Conservation (phyloP, 2,888 invertebrate genomes). For the Macrophya alboannulata region DNA sequence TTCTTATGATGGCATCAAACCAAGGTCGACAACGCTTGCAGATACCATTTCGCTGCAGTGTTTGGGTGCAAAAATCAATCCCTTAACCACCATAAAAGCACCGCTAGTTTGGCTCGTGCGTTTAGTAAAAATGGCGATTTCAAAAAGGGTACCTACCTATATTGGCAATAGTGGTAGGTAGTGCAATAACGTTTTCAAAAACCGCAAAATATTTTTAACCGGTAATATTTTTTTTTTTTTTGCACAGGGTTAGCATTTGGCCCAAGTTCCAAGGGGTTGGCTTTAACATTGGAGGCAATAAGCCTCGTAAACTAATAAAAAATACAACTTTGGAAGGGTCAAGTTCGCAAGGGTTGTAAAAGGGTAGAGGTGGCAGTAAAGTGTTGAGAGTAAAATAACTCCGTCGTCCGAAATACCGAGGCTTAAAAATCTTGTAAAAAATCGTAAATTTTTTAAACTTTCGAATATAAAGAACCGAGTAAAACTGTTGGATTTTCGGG, state of each 20-base stretch:
- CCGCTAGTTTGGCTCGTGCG: slow-evolving; percentile 72
- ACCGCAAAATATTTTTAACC: slow-evolving; percentile 72
- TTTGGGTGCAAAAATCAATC: background rate
- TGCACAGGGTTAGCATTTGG: slow-evolving; percentile 57
- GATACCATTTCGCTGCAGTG: background rate
- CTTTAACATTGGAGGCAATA: slow-evolving; percentile 59
- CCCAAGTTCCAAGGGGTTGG: slow-evolving; percentile 68
- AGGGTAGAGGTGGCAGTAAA: slow-evolving; percentile 69
- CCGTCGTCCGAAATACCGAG: slow-evolving; percentile 55
- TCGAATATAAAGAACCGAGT: slow-evolving; percentile 62
- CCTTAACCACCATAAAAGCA: slow-evolving; percentile 71
- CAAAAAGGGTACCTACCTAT: slow-evolving; percentile 48
- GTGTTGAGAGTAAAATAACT: slow-evolving; percentile 64
- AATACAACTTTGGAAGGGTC: slow-evolving; percentile 73
- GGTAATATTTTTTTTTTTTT: slow-evolving; percentile 71
- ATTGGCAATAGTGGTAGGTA: slow-evolving; percentile 62
- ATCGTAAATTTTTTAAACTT: slow-evolving; percentile 59
- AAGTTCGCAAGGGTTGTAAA: slow-evolving; percentile 76
- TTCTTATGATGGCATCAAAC: slow-evolving; percentile 1
- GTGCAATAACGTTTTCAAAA: slow-evolving; percentile 64
- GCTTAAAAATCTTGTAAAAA: slow-evolving; percentile 42
- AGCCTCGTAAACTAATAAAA: slow-evolving; percentile 74
- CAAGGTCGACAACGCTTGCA: slow-evolving; percentile 27
- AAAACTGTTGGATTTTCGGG: slow-evolving; percentile 67
- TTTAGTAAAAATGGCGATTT: slow-evolving; percentile 57